These are phyloP conservation scores for Zoanthus sociatus DNA, from an alignment of 92 coral and sea anemone genomes.

Conservation along the genomic window DNA sequence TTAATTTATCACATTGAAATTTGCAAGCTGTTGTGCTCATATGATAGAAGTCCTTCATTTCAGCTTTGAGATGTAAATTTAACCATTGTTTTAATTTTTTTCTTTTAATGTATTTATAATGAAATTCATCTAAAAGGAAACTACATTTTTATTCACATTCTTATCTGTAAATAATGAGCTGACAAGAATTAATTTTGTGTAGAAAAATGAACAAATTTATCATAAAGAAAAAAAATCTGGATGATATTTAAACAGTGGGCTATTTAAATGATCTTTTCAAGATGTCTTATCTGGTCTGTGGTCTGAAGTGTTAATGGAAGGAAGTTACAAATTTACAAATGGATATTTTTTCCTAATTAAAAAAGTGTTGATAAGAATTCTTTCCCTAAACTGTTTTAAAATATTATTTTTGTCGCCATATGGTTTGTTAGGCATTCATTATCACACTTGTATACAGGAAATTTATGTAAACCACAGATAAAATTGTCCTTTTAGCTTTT, in stretches of 20 bases:
- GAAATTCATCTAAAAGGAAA: too few species aligned
- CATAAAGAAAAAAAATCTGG: neutral
- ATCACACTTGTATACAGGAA: too few species aligned
- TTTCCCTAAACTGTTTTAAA: neutral
- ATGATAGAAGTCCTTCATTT: too few species aligned
- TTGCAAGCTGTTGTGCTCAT: too few species aligned
- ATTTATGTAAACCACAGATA: too few species aligned
- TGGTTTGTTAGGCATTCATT: too few species aligned
- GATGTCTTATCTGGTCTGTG: neutral
- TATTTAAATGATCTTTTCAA: neutral
- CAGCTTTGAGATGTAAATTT: too few species aligned
- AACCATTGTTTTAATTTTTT: neutral
- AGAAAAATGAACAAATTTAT: neutral
- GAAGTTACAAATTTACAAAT: neutral
- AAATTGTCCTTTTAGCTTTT: too few species aligned
- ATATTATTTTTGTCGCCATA: too few species aligned
- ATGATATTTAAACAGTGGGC: neutral
- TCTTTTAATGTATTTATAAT: neutral
- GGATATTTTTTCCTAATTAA: neutral
- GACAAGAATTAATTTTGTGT: conserved; percentile 1
- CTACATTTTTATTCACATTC: neutral
- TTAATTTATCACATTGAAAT: too few species aligned
- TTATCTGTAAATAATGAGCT: neutral
- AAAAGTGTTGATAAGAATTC: neutral
- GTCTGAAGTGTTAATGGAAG: conserved; percentile 9